These are phyloP conservation scores for Pyralis farinalis DNA, from an alignment of 2,888 invertebrate genomes.

Conservation along the genomic window DNA sequence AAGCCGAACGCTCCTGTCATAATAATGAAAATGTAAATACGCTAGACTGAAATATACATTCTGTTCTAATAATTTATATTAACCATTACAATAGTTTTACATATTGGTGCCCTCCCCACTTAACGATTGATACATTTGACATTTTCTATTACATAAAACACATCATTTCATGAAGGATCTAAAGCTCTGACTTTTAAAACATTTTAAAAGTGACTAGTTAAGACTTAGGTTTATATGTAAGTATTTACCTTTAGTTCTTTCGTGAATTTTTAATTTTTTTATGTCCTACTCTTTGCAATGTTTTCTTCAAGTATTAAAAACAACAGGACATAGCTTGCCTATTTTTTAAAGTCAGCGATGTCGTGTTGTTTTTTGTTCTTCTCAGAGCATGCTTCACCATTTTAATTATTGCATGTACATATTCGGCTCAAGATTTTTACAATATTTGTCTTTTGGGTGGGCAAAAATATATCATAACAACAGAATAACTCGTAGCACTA, in stretches of 20 bases:
- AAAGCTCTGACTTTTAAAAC: neutral
- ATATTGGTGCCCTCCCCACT: too few species aligned
- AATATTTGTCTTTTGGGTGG: conserved; percentile 35
- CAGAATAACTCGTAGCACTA: conserved; percentile 38
- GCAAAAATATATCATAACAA: conserved; percentile 44
- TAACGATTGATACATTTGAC: too few species aligned
- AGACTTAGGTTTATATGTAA: too few species aligned
- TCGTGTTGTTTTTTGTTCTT: conserved; percentile 43
- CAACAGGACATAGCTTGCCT: conserved; percentile 45
- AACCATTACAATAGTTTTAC: too few species aligned
- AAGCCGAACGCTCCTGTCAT: too few species aligned
- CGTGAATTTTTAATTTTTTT: conserved; percentile 31
- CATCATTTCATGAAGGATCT: conserved; percentile 31
- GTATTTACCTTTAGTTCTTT: conserved; percentile 16
- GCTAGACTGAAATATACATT: too few species aligned
- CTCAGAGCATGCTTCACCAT: conserved; percentile 48
- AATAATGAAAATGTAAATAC: too few species aligned
- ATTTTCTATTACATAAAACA: neutral
- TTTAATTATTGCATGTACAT: conserved; percentile 43
- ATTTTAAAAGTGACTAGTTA: too few species aligned
- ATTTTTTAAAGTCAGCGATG: conserved; percentile 29
- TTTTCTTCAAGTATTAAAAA: conserved; percentile 57
- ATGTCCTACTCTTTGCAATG: conserved; percentile 74
- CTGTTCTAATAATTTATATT: too few species aligned
- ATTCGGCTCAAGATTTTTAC: conserved; percentile 28